Base-by-base conservation (phyloP, 2,797 vertebrate genomes). In the Falco concolor region DNA sequence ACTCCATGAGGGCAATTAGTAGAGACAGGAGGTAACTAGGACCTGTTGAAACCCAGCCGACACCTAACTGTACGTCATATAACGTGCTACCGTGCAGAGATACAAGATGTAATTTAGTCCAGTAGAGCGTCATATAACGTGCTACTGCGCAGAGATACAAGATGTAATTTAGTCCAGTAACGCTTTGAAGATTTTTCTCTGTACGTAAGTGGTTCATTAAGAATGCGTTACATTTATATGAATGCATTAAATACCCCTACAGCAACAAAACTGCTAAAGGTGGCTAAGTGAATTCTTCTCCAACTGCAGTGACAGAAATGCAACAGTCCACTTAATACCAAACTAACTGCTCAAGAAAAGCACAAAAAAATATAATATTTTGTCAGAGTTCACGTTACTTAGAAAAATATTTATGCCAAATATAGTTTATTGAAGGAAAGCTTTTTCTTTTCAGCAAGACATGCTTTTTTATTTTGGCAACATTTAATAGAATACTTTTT, bases 21-120 rank as follows among this genome's bases (percentile, higher is more conserved):
- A 49, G 23, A 70, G 42, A 18, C 42, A 34, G 34, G 36, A 81
- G 69, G 23, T 30, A 50, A 68, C 8, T 2, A 44, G 81, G 45
- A 77, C 24, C 49, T 28, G 73, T 3, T 42, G 87, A 61, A 84
- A 73, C 30, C 30, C 47, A 47, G 68, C 30, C 53, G 85, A 56
- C 80, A 63, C 22, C 56, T 38, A 36, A n/a, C 23, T 28, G 47
- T 1, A 14, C 4, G 4, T 22, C 90, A 52, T 7, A 1, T 2
- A 9, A 36, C 40, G 2, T 0, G 6, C 34, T 40, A 40, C 59
- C 59, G 8, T 1, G 22, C 12, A 18, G 40, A 52, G 34, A 13
- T 2, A n/a, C 3, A 13, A 49, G 34, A 16, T 44, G 42, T 44
- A 15, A 59, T 27, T 44, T 8, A 80, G 42, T 25, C 21, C 38